Evolutionary conservation across 1,140 invertebrate species (phyloP), one percentile per base, ranked within the genome.

Genomic region (Drosophila dunni): DNA sequence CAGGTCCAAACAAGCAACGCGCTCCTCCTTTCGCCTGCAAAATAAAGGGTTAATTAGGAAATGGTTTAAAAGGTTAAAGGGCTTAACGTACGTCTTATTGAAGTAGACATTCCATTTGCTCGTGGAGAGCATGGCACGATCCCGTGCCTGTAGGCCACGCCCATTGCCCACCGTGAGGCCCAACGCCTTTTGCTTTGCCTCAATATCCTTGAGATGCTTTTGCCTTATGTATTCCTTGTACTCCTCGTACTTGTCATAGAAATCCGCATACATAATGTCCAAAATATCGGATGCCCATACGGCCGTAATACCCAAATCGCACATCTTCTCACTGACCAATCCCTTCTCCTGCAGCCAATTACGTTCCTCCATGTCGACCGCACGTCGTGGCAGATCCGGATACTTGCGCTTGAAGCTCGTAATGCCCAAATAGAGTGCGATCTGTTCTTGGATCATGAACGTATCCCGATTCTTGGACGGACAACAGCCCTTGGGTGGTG

Each of bases 381-480:
- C 93, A 57, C 98, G 93, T 62, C 98, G 94, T 45, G 96, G 95
- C 10, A 99, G 91, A 92, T 98, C 97, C 44, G 98, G 98, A 93
- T 99, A 99, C 92, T 98, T 97, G 74, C 98, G 94, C 92, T 98
- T 98, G 91, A 99, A 99, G 36, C 97, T 98, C 85, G 98, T 98
- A 11, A 99, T 96, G 11, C 96, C 97, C 20, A 99, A 93, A 93
- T 96, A 99, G 81, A 98, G 96, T 0, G 97, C 97, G 50, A 99
- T 96, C 93, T 93, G 93, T 69, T 98, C 97, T 90, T 98, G 97
- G 48, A 98, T 94, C 95, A 98, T 96, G 81, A 95, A 97, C 5
- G 95, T 95, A 70, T 97, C 96, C 38, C 94, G 93, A 72, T 94
- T 95, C 75, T 94, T 95, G 81, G 81, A 93, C 83, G 94, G 94